Base-by-base conservation (phyloP, 2,797 vertebrate genomes). In the Australoheros facetus region DNA sequence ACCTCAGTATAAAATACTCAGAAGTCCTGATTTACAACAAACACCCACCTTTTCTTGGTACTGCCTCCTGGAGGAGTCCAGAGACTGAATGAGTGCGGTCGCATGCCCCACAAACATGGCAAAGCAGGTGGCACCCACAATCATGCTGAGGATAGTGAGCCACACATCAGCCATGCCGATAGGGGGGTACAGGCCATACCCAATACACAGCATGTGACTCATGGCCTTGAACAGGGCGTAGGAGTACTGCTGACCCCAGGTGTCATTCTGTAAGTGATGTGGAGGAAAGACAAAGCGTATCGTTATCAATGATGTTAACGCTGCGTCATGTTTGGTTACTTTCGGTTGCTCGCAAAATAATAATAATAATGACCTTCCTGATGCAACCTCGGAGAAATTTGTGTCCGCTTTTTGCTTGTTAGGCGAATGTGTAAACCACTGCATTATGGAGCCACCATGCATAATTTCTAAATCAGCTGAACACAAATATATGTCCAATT, bases 71-170 rank as follows among this genome's bases (percentile, higher is more conserved):
- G 98, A 99, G 26, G 98, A 99, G 94, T 99, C 98, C 94, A 99
- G 94, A 17, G 98, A 99, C 91, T 99, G 98, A 92, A 99, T 99
- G 88, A 99, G 97, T 32, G 98, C 98, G 0, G 98, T 99, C 54
- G 98, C 98, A 0, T 99, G 98, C 77, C 98, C 98, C 81, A 99
- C 98, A 94, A 99, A 99, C 98, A 99, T 99, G 94, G 98, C 98
- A 3, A 99, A 99, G 96, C 98, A 99, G 87, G 98, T 99, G 79
- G 98, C 98, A 0, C 98, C 98, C 79, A 99, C 98, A 2, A 99
- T 99, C 98, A 99, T 99, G 95, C 98, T 99, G 86, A 99, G 97
- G 96, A 99, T 99, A 78, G 98, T 99, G 86, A 99, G 97, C 98
- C 98, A 99, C 75, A 99, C 97, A 3, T 99, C 98, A 1, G 97